phyloP scores from a whole-genome alignment of 2,888 invertebrate genomes.

The Steinernema hermaphroditum region DNA sequence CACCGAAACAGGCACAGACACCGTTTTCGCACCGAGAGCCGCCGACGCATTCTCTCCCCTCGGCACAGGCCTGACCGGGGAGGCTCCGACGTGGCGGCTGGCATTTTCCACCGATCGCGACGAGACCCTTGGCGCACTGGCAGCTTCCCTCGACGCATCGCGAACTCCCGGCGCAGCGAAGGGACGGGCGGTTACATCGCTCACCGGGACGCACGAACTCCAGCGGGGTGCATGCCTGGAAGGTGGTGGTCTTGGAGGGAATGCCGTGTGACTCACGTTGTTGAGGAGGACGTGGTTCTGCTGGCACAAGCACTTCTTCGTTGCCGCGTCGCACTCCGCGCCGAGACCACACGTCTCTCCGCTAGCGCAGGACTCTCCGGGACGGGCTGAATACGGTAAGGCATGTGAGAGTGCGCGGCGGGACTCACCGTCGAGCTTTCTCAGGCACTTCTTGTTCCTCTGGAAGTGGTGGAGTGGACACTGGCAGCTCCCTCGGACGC shows the following conservation, averaged over 20 bases:
- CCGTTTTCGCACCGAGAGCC: slow-evolving; percentile 52
- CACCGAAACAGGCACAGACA: slow-evolving; percentile 47
- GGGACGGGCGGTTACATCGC: slow-evolving; percentile 2
- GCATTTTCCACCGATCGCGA: slow-evolving; percentile 28
- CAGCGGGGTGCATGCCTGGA: slow-evolving; percentile 38
- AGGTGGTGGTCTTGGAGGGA: background rate
- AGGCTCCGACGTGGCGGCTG: background rate
- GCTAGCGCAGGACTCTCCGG: slow-evolving; percentile 54
- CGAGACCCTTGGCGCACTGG: slow-evolving; percentile 35
- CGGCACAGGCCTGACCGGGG: slow-evolving; percentile 36
- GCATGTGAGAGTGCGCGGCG: background rate
- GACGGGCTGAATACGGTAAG: slow-evolving; percentile 37
- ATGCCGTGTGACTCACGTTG: background rate
- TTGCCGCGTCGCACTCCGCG: slow-evolving; percentile 50
- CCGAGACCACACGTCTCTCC: slow-evolving; percentile 54
- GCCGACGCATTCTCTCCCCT: slow-evolving; percentile 48
- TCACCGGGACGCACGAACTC: slow-evolving; percentile 33
- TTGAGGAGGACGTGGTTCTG: slow-evolving; percentile 10
- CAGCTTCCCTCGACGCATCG: slow-evolving; percentile 39
- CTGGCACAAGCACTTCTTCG: slow-evolving; percentile 49
- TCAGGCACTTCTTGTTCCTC: slow-evolving; percentile 48
- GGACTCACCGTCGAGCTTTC: slow-evolving; percentile 40
- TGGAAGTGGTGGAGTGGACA: slow-evolving; percentile 50
- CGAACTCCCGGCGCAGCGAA: slow-evolving; percentile 41
- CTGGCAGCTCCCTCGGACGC: slow-evolving; percentile 49